These are phyloP conservation scores for Anguilla japonica DNA, from an alignment of 2,113 vertebrate genomes.

Conservation along the genomic window DNA sequence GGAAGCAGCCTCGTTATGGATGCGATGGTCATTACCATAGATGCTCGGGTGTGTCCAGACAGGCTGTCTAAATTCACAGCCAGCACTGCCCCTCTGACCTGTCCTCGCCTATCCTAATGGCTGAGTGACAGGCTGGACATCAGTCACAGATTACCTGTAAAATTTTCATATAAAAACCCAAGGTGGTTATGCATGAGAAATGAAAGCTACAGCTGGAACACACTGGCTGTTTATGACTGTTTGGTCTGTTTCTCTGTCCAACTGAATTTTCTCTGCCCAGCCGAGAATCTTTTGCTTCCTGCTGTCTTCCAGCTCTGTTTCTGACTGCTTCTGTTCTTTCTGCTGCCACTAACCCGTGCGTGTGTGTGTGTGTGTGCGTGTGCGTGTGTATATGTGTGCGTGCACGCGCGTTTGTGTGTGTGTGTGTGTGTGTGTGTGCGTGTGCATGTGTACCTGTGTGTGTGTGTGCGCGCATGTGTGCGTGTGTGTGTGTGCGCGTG, in stretches of 20 bases:
- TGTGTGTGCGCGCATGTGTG: constrained; percentile 33
- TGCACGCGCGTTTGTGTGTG: constrained; percentile 31
- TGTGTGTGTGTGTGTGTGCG: constrained; percentile 40
- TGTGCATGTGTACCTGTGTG: constrained; percentile 24
- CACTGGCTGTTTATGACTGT: background rate
- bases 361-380: constrained; percentile 24
- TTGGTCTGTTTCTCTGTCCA: too few relatives aligned
- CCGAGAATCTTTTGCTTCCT: background rate
- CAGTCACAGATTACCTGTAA: constrained; percentile 10
- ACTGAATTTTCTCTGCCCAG: background rate
- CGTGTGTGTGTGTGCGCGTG: constrained; percentile 3
- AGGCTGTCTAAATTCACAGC: constrained; percentile 14
- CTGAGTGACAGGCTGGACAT: constrained; percentile 14
- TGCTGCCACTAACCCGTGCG: background rate
- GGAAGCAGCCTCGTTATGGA: background rate
- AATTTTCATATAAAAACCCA: too few relatives aligned
- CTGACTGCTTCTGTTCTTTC: background rate
- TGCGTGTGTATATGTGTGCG: constrained; percentile 45
- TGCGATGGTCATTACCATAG: background rate
- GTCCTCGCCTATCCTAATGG: background rate
- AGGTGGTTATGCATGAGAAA: background rate
- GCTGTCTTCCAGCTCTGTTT: background rate
- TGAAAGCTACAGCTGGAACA: background rate
- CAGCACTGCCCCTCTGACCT: background rate
- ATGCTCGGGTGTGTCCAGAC: background rate